Evolutionary conservation across 2,113 vertebrate species (phyloP), one percentile per base, ranked within the genome.

Genomic region (Terrapene triunguis): DNA sequence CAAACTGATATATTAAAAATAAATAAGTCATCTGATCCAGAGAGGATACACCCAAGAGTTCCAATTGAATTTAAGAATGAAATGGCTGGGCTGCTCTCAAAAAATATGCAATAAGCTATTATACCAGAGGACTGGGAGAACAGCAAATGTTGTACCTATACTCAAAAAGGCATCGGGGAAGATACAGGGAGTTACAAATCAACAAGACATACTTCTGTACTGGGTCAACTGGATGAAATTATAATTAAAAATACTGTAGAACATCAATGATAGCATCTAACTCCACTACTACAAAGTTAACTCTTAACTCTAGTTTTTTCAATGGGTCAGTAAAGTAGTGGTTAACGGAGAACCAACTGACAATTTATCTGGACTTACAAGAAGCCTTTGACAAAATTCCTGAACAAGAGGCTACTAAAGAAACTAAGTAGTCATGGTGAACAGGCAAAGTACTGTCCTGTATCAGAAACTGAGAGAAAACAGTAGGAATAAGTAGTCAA

Each of bases 21-120:
- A 16, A 81, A 13, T 12, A 35, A n/a, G 29, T 9, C 35, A 1
- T 9, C 8, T 38, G 8, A 48, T 5, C 19, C 0, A 29, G 35
- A 82, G n/a, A 48, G 47, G 38, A 85, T 81, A 81, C 10, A 44
- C 6, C 54, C 12, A 5, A 42, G 1, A 25, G 14, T 35, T 21
- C 19, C 35, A 0, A 12, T 22, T n/a, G 9, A 65, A 69, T 16
- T 69, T n/a, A 69, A 57, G 25, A 57, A 57, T 27, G 35, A 53
- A 51, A 10, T 0, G 0, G 24, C 72, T 38, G 62, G 42, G 19
- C 82, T 5, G 4, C 48, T 78, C 35, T 4, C 35, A 78, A 24
- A 48, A 85, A 25, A 9, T 5, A 51, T 19, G 11, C 27, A 8
- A 25, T 29, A 2, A 50, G 35, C 44, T 80, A 72, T n/a, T 35